Evolutionary conservation across 2,113 vertebrate species (phyloP).

Genomic region (Pontoporia blainvillei): DNA sequence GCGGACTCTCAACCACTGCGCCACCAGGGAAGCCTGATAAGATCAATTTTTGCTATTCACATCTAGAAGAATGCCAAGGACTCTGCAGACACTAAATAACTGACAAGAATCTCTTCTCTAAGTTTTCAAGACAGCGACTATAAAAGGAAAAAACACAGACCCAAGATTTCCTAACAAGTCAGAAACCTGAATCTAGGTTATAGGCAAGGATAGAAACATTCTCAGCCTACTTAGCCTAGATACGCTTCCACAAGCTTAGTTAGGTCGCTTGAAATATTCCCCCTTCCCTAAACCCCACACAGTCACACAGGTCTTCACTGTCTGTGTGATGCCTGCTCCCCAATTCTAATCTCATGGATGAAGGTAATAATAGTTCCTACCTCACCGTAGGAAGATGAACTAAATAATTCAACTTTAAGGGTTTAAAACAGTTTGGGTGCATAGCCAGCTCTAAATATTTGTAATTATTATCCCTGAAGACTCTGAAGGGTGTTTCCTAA

Average conservation of each 20-base stretch:
- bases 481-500: not conserved
- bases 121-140: not conserved
- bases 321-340: not conserved
- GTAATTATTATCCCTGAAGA: not conserved
- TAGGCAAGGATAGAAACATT: not conserved
- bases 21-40: not conserved
- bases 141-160: not conserved
- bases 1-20: no score
- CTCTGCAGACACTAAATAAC: not conserved
- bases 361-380: not conserved
- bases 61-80: not conserved
- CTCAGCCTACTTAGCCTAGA: not conserved
- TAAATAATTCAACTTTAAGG: not conserved
- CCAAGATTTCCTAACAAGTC: not conserved
- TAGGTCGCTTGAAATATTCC: not conserved
- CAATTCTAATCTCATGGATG: not conserved
- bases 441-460: not conserved
- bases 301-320: not conserved
- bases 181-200: not conserved
- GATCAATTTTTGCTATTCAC: not conserved
- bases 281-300: not conserved
- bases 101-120: not conserved
- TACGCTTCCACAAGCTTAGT: not conserved
- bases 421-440: not conserved
- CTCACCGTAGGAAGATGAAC: not conserved